Percentiles rank a stretch among this genome's conserved stretches.
These are phyloP conservation scores for Epinephelus coioides DNA, from an alignment of 2,797 vertebrate genomes.

Conservation along the genomic window DNA sequence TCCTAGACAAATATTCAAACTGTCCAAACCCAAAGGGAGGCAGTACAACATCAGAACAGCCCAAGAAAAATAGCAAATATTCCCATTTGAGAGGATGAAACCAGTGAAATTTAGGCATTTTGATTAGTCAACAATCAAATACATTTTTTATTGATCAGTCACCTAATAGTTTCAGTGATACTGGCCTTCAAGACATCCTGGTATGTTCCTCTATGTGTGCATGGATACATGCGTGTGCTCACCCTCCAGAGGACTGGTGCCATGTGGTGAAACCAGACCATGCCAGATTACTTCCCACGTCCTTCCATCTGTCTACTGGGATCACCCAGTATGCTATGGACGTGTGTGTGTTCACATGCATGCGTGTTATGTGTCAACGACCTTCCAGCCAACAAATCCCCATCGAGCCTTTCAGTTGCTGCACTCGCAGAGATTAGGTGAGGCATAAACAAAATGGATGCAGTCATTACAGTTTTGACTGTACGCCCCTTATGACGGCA, in stretches of 20 bases:
- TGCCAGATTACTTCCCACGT: slow-evolving; percentile 46
- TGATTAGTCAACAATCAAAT: background rate
- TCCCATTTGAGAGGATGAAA: background rate
- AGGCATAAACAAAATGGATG: slow-evolving; percentile 4
- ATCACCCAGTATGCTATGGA: background rate
- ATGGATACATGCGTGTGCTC: background rate
- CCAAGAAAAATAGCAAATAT: background rate
- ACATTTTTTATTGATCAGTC: background rate
- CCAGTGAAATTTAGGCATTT: background rate
- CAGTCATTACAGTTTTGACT: slow-evolving; percentile 4
- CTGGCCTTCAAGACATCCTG: background rate
- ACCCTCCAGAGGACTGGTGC: background rate
- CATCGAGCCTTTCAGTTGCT: slow-evolving; percentile 7
- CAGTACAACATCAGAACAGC: too few relatives aligned
- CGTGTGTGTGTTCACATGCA: slow-evolving; percentile 13
- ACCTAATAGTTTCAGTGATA: too few relatives aligned
- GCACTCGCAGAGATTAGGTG: slow-evolving; percentile 18
- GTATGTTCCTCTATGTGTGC: slow-evolving; percentile 1
- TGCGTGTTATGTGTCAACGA: background rate
- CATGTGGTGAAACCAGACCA: slow-evolving; percentile 35
- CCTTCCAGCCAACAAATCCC: slow-evolving; percentile 8
- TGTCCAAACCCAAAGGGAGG: background rate
- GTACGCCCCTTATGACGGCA: background rate
- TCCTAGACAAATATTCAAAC: background rate
- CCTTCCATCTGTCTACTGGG: slow-evolving; percentile 46